phyloP scores from a whole-genome alignment of 2,113 vertebrate genomes.

The Xiphophorus couchianus region DNA sequence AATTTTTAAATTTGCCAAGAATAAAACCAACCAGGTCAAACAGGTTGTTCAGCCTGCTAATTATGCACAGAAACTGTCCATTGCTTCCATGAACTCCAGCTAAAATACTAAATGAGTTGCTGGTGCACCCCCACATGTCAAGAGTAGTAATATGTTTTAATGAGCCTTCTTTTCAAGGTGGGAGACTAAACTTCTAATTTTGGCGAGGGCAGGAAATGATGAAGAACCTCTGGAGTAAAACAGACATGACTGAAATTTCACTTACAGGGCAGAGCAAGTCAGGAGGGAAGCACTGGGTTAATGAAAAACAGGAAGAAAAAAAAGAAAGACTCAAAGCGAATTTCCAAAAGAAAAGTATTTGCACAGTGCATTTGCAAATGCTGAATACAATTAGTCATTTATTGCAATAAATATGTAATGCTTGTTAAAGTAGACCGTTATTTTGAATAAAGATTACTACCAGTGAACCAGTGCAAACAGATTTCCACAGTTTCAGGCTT shows the following conservation, averaged over 20 bases:
- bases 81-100: conserved; percentile 42
- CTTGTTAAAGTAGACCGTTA: too few relatives aligned
- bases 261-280: background rate
- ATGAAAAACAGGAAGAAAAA: background rate
- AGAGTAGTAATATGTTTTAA: conserved; percentile 58
- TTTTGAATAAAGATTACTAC: too few relatives aligned
- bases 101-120: conserved; percentile 41
- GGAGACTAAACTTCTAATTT: background rate
- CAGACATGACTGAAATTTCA: background rate
- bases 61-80: conserved; percentile 44
- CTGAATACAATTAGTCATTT: too few relatives aligned
- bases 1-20: background rate
- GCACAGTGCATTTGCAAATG: too few relatives aligned
- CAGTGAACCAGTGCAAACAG: too few relatives aligned
- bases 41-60: conserved; percentile 37
- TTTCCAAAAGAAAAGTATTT: background rate
- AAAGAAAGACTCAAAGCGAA: background rate
- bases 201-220: background rate
- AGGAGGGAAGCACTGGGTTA: background rate
- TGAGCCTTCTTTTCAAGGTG: conserved; percentile 35
- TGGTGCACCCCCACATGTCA: conserved; percentile 49
- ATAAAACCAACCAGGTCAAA: conserved; percentile 3
- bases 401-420: too few relatives aligned
- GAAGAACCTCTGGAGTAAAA: background rate
- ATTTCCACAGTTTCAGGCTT: too few relatives aligned